phyloP scores from a whole-genome alignment of 2,113 vertebrate species.

The Corythaixoides concolor region DNA sequence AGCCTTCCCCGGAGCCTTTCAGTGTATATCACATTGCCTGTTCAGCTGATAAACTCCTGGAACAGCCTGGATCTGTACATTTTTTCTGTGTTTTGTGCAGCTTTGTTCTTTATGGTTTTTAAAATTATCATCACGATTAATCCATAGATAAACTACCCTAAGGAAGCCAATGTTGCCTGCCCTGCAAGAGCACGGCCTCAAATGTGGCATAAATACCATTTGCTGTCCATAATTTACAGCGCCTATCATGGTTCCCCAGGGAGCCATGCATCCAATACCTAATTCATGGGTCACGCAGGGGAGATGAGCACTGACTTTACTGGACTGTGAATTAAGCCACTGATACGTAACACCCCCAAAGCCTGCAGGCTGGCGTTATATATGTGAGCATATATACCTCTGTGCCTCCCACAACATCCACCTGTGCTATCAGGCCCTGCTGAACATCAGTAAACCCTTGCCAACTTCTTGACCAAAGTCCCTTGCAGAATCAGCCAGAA shows the following conservation, averaged over 20 bases:
- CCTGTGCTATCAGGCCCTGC: neutral
- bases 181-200: neutral
- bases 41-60: slow-evolving; percentile 34
- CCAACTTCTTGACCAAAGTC: neutral
- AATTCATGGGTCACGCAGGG: neutral
- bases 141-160: slow-evolving; percentile 11
- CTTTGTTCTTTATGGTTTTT: neutral
- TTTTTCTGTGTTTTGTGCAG: slow-evolving; percentile 30
- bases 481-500: neutral
- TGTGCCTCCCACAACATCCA: neutral
- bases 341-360: neutral
- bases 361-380: neutral
- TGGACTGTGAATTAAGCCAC: slow-evolving; percentile 23
- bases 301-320: neutral
- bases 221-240: neutral
- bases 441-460: neutral
- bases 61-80: neutral
- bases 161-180: neutral
- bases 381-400: neutral
- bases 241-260: neutral
- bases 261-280: neutral
- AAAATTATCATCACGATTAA: slow-evolving; percentile 4
- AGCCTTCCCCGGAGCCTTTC: neutral
- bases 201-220: slow-evolving; percentile 29
- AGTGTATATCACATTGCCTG: neutral